Base-by-base conservation (phyloP, 2,797 vertebrate species). In the Crenuchus spilurus region DNA sequence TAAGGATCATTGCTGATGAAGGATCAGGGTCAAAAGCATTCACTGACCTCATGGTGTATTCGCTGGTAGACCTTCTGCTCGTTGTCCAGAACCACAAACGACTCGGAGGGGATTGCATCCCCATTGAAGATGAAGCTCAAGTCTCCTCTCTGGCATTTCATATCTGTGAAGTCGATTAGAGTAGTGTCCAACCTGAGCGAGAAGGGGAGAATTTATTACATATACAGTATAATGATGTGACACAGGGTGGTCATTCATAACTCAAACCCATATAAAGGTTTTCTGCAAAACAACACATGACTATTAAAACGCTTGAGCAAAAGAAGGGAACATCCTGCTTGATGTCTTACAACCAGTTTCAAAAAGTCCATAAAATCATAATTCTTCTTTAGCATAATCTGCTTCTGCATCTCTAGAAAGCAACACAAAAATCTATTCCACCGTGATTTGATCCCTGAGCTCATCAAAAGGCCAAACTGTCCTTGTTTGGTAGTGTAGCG, bases 121-220 rank as follows among this genome's bases (percentile, higher is more conserved):
- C 98, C 98, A 0, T 94, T 98, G 86, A 99, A 99, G 90, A 99
- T 98, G 92, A 99, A 99, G 88, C 97, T 99, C 63, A 99, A 89
- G 84, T 99, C 96, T 72, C 98, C 98, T 58, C 97, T 95, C 92
- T 99, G 98, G 90, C 98, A 99, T 94, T 99, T 99, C 98, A 99
- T 99, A 86, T 99, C 98, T 0, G 95, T 97, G 90, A 99, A 99
- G 89, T 99, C 97, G 84, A 99, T 99, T 81, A 99, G 94, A 72
- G 98, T 99, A 54, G 98, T 99, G 90, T 99, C 97, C 88, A 99
- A 92, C 92, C 98, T 99, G 82, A 42, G 6, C 54, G 39, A 57
- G 33, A 66, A 16, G 9, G 7, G n/a, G 18, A 39, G 16, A 16
- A 18, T 18, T 3, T 60, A 46, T 26, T 39, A 37, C 13, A 49